Percentiles rank a stretch among this genome's conserved stretches.
phyloP scores from a whole-genome alignment of 2,797 vertebrate species.

The Fistularia commersonii region DNA sequence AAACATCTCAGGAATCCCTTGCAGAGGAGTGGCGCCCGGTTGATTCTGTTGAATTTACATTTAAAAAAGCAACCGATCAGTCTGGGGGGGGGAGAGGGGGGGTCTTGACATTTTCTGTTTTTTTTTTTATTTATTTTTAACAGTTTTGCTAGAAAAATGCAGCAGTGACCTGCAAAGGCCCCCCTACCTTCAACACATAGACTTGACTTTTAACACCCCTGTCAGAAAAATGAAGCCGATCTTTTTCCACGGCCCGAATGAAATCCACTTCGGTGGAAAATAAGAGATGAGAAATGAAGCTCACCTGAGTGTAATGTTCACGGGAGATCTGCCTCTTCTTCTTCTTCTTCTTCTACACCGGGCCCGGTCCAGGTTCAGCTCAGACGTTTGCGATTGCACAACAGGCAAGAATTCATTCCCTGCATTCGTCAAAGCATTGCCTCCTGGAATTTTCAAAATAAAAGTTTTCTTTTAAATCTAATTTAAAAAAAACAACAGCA shows the following conservation, averaged over 20 bases:
- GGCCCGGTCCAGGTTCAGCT: constrained; percentile 40
- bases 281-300: constrained; percentile 20
- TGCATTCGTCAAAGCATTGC: constrained; percentile 49
- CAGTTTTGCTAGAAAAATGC: constrained; percentile 49
- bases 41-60: too few relatives aligned
- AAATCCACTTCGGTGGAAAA: constrained; percentile 3
- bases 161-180: constrained; percentile 51
- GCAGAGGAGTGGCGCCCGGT: too few relatives aligned
- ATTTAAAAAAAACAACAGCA: too few relatives aligned
- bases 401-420: constrained; percentile 53
- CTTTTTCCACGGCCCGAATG: too few relatives aligned
- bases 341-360: constrained; percentile 39
- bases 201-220: constrained; percentile 50
- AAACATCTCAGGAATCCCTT: too few relatives aligned
- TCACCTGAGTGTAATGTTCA: constrained; percentile 70
- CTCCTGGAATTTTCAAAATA: constrained; percentile 26
- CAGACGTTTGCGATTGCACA: constrained; percentile 69
- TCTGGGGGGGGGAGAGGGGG: too few relatives aligned
- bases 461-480: constrained; percentile 13
- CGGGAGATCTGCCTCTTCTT: constrained; percentile 47
- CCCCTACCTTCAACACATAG: constrained; percentile 62
- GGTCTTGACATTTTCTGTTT: too few relatives aligned
- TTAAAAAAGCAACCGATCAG: too few relatives aligned
- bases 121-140: too few relatives aligned
- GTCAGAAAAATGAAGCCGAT: constrained; percentile 8